Percentiles rank a stretch among this genome's conserved stretches.
Conservation (phyloP, 2,888 invertebrate species). For the Myathropa florea region DNA sequence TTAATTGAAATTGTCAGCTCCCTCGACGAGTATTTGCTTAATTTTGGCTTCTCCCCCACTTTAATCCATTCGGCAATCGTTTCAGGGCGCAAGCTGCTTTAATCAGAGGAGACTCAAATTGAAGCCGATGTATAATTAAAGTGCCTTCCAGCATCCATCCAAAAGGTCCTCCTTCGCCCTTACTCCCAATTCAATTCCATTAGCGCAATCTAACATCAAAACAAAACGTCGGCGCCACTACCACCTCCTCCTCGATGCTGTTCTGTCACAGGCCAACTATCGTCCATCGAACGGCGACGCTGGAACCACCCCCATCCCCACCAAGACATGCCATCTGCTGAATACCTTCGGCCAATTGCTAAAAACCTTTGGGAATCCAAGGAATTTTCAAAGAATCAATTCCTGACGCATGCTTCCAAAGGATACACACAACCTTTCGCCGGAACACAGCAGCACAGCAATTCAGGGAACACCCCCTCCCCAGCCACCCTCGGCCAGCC, state of each 20-base stretch:
- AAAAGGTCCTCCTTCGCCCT: background rate
- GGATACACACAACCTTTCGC: constrained; percentile 21
- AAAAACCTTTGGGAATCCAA: constrained; percentile 14
- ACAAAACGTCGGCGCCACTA: background rate
- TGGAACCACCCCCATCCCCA: background rate
- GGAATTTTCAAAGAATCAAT: constrained; percentile 31
- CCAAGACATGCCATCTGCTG: background rate
- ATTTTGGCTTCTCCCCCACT: background rate
- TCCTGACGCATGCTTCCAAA: constrained; percentile 11
- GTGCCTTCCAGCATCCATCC: background rate
- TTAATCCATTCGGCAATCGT: background rate
- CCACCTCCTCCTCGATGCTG: background rate
- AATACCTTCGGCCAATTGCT: constrained; percentile 3
- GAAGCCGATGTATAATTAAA: background rate
- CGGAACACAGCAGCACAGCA: background rate
- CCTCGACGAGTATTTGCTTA: background rate
- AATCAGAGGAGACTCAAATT: background rate
- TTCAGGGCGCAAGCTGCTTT: background rate
- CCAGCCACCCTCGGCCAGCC: background rate
- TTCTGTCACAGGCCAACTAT: background rate
- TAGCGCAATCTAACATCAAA: background rate
- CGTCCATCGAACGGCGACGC: background rate
- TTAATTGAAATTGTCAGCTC: background rate
- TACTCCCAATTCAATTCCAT: background rate
- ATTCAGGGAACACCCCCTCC: background rate